A percentile compares a stretch with the other conserved stretches of the same genome.
Conservation (phyloP, 2,113 vertebrate genomes). For the Corythornis vintsioides region DNA sequence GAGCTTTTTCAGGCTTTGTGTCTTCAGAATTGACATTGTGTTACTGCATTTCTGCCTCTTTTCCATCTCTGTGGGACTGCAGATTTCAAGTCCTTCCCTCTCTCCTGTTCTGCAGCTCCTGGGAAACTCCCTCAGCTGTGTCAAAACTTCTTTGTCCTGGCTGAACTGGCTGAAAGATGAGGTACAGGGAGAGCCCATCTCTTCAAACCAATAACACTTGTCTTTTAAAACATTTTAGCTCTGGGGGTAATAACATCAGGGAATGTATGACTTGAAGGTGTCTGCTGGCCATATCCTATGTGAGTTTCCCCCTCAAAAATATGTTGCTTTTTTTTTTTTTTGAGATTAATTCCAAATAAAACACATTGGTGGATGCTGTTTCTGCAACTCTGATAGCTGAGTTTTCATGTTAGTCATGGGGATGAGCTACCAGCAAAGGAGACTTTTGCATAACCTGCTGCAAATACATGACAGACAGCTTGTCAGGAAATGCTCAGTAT, state of each 20-base stretch:
- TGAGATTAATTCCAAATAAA: constrained; percentile 37
- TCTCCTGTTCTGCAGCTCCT: neutral
- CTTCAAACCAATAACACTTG: neutral
- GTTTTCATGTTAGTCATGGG: neutral
- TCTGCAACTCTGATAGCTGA: neutral
- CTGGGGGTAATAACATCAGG: neutral
- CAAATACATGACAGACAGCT: constrained; percentile 72
- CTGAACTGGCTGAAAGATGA: neutral
- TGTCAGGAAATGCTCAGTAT: constrained; percentile 75
- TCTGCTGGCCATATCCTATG: neutral
- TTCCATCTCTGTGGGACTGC: neutral
- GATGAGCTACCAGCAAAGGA: constrained; percentile 22
- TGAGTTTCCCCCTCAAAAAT: neutral
- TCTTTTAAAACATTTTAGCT: neutral
- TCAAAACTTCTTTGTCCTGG: neutral
- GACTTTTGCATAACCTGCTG: constrained; percentile 57
- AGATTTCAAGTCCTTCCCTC: neutral
- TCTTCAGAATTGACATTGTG: neutral
- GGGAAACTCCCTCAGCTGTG: rapidly evolving
- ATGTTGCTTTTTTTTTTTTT: neutral
- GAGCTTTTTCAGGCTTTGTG: neutral
- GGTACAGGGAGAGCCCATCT: neutral
- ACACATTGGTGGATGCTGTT: neutral
- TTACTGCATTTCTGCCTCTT: neutral
- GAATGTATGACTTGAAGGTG: neutral